These are phyloP conservation scores for Corvus hawaiiensis DNA, from an alignment of 2,113 vertebrate species.

Conservation along the genomic window DNA sequence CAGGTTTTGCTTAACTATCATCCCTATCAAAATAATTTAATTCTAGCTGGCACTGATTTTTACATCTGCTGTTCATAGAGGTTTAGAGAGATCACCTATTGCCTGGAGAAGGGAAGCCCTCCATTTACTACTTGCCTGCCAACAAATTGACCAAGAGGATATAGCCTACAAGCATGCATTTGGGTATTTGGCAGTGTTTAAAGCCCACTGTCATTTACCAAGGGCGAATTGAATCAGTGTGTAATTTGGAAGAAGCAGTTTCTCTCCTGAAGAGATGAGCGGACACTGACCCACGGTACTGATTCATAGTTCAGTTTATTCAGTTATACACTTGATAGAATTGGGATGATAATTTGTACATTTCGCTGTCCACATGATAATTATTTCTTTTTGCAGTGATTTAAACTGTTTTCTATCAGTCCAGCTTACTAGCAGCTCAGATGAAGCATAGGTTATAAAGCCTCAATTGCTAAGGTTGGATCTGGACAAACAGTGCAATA, in stretches of 20 bases:
- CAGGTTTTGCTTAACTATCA: background rate
- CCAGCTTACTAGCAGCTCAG: background rate
- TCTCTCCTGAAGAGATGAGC: background rate
- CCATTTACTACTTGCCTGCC: background rate
- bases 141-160: accelerated
- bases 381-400: background rate
- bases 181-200: background rate
- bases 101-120: background rate
- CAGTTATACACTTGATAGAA: background rate
- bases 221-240: background rate
- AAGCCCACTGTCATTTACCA: background rate
- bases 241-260: background rate
- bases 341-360: background rate
- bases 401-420: background rate
- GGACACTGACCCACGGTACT: background rate
- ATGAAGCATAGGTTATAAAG: background rate
- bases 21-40: background rate
- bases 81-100: background rate
- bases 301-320: background rate
- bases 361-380: background rate
- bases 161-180: background rate
- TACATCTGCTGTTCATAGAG: background rate
- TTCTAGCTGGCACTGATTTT: background rate
- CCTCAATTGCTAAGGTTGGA: background rate
- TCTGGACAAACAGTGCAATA: background rate